Base-by-base conservation (phyloP, 2,797 vertebrate species). In the Nasua narica region DNA sequence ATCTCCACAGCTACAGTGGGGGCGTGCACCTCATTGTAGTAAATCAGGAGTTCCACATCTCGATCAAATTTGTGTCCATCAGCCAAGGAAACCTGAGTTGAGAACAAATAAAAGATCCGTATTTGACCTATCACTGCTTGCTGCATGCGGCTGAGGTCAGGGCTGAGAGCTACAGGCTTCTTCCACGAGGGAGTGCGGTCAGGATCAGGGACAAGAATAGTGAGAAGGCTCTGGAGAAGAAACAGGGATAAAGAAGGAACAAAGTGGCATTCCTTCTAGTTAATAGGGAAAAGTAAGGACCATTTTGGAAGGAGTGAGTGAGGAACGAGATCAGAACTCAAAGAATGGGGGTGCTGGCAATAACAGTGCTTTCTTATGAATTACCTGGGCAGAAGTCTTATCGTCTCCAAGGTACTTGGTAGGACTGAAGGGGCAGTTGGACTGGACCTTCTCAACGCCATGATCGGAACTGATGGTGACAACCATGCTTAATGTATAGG, bases 11-110 rank as follows among this genome's bases (percentile, higher is more conserved):
- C 95, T 70, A 99, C 98, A 62, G 98, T 98, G 93, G 99, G 99
- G 85, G 97, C 97, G 87, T 99, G 99, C 83, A 98, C 96, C 0
- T 99, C 98, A 87, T 97, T 97, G 95, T 99, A 99, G 98, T 99
- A 99, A 83, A 99, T 98, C 97, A 99, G 97, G 76, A 99, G 96
- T 58, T 99, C 99, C 69, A 99, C 98, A 60, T 99, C 99, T 78
- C 97, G 98, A 96, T 99, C 99, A 98, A 99, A 99, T 96, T 98
- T 98, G 97, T 99, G 99, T 96, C 98, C 99, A 92, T 98, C 96
- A 90, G 98, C 98, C 98, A 99, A 97, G 88, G 98, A 98, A 46
- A 99, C 98, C 99, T 99, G 93, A 56, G 81, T 60, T 48, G 40
- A 62, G 25, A 37, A 85, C 3, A 62, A 79, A 35, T n/a, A 62